These are phyloP conservation scores for Pithys albifrons DNA, from an alignment of 2,113 vertebrate species.

Conservation along the genomic window DNA sequence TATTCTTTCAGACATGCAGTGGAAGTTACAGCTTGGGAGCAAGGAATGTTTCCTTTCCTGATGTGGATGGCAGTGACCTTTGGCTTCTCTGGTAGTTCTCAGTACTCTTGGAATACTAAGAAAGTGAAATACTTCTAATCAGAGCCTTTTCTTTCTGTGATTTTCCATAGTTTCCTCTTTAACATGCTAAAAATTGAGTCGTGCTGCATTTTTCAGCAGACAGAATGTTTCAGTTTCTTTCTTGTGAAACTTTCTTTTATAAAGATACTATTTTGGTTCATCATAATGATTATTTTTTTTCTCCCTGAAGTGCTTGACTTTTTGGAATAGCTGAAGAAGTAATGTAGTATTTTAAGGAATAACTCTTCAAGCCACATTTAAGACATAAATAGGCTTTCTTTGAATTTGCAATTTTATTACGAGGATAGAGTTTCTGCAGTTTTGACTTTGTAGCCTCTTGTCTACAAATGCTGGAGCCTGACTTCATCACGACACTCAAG, in stretches of 20 bases:
- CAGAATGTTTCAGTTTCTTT: not conserved
- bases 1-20: not conserved
- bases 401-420: not conserved
- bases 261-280: not conserved
- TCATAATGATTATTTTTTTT: not conserved
- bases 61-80: not conserved
- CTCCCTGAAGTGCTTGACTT: not conserved
- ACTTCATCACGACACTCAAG: not conserved
- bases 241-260: not conserved
- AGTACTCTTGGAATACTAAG: not conserved
- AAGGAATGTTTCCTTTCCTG: not conserved
- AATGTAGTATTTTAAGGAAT: not conserved
- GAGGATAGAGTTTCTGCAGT: not conserved
- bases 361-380: not conserved
- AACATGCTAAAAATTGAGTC: not conserved
- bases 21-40: not conserved
- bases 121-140: not conserved
- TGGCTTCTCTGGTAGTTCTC: not conserved
- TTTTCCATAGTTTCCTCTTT: not conserved
- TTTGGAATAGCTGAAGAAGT: not conserved
- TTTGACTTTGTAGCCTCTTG: not conserved
- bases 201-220: not conserved
- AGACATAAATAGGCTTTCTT: not conserved
- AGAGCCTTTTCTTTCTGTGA: not conserved
- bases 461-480: not conserved